These are phyloP conservation scores for Cichladusa arquata DNA, from an alignment of 2,113 vertebrate species.

Conservation along the genomic window DNA sequence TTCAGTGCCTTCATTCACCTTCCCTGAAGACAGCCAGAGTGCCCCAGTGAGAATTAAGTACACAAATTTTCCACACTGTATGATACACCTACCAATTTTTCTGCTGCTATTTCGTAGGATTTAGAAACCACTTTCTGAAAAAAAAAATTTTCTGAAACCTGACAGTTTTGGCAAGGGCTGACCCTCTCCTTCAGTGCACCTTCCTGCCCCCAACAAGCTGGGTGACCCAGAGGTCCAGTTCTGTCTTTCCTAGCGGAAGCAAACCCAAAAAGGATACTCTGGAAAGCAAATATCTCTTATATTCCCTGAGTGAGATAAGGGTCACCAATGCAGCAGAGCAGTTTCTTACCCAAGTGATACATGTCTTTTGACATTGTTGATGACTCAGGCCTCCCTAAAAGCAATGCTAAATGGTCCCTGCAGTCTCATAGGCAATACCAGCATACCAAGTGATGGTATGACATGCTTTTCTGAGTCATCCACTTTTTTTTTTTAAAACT, in stretches of 20 bases:
- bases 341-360: not conserved
- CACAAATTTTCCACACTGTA: not conserved
- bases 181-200: not conserved
- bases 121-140: not conserved
- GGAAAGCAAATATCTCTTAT: not conserved
- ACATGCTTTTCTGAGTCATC: not conserved
- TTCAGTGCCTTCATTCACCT: not conserved
- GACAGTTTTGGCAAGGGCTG: not conserved
- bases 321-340: not conserved
- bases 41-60: constrained; percentile 20
- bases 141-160: not conserved
- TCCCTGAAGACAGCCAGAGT: not conserved
- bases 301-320: not conserved
- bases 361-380: not conserved
- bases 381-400: not conserved
- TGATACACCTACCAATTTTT: not conserved
- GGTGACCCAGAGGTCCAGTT: not conserved
- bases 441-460: not conserved
- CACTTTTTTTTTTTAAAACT: not conserved
- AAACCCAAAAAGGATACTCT: not conserved
- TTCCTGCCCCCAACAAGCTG: not conserved
- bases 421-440: not conserved
- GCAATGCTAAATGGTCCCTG: not conserved
- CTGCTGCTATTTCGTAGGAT: not conserved
- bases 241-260: not conserved